Percentiles rank a stretch among this genome's conserved stretches.
Evolutionary conservation across 2,113 vertebrate genomes (phyloP).

Genomic region (Lophochroa leadbeateri): DNA sequence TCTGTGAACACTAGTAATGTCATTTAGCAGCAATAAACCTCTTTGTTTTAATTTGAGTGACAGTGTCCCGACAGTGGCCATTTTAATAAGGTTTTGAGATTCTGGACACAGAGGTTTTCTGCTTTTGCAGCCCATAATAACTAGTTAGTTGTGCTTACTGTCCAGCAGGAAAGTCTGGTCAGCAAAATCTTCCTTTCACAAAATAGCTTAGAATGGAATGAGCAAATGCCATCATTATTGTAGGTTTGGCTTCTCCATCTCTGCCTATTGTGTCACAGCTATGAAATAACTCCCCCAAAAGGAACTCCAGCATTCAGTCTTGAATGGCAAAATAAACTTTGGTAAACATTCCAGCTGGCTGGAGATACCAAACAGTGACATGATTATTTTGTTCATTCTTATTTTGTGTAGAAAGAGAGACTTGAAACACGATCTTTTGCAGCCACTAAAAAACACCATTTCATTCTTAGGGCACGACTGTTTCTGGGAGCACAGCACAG

Average conservation of each 20-base stretch:
- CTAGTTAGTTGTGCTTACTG: neutral
- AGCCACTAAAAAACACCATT: neutral
- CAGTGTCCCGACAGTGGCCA: neutral
- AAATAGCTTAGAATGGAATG: neutral
- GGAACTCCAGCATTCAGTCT: neutral
- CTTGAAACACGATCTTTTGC: neutral
- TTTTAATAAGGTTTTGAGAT: conserved; percentile 26
- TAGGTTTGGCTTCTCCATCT: neutral
- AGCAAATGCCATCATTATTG: neutral
- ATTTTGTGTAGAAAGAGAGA: neutral
- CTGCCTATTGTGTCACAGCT: neutral
- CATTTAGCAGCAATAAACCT: conserved; percentile 6
- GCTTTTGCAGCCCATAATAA: neutral
- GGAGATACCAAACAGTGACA: neutral
- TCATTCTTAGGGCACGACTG: neutral
- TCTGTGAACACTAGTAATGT: neutral
- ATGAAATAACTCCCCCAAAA: neutral
- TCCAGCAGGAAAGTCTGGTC: neutral
- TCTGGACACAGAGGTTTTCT: neutral
- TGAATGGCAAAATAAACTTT: neutral
- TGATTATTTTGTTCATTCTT: neutral
- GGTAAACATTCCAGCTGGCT: neutral
- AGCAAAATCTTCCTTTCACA: neutral
- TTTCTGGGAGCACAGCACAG: neutral
- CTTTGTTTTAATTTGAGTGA: neutral